These are phyloP conservation scores for Pyrochroa serraticornis DNA, from an alignment of 2,888 invertebrate genomes.

Conservation along the genomic window DNA sequence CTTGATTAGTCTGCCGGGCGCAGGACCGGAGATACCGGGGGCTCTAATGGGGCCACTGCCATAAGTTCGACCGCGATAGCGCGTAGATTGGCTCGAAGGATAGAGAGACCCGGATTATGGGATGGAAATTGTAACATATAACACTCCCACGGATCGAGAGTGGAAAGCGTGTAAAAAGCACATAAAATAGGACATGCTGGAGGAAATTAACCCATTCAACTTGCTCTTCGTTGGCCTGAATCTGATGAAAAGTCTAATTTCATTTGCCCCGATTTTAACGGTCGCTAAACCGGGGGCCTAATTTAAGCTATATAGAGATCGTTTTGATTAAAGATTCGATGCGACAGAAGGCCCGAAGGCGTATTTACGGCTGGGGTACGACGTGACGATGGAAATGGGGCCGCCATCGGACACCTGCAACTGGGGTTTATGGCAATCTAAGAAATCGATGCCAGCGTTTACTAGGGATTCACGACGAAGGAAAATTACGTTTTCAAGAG, in stretches of 20 bases:
- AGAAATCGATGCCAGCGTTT: too few species aligned
- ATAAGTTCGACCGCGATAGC: slow-evolving; percentile 39
- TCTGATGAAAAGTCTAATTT: slow-evolving; percentile 37
- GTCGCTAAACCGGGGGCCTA: too few species aligned
- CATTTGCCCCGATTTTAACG: slow-evolving; percentile 9
- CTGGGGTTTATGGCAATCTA: too few species aligned
- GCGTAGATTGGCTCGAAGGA: slow-evolving; percentile 42
- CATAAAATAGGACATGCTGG: slow-evolving; percentile 42
- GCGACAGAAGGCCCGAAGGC: too few species aligned
- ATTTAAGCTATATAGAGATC: too few species aligned
- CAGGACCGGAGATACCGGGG: slow-evolving; percentile 23
- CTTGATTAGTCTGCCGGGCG: slow-evolving; percentile 40
- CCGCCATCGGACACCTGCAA: too few species aligned
- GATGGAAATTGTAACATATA: slow-evolving; percentile 47
- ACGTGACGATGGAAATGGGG: too few species aligned
- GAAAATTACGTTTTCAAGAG: too few species aligned
- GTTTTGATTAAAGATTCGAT: too few species aligned
- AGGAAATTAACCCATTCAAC: slow-evolving; percentile 48
- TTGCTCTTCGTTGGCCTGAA: slow-evolving; percentile 25
- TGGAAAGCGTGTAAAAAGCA: slow-evolving; percentile 41
- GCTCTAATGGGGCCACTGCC: slow-evolving; percentile 33
- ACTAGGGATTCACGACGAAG: too few species aligned
- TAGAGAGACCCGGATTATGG: slow-evolving; percentile 41
- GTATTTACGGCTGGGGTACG: too few species aligned
- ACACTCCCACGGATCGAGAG: slow-evolving; percentile 37